Evolutionary conservation across 2,113 vertebrate genomes (phyloP).

Genomic region (Callaeas wilsoni): DNA sequence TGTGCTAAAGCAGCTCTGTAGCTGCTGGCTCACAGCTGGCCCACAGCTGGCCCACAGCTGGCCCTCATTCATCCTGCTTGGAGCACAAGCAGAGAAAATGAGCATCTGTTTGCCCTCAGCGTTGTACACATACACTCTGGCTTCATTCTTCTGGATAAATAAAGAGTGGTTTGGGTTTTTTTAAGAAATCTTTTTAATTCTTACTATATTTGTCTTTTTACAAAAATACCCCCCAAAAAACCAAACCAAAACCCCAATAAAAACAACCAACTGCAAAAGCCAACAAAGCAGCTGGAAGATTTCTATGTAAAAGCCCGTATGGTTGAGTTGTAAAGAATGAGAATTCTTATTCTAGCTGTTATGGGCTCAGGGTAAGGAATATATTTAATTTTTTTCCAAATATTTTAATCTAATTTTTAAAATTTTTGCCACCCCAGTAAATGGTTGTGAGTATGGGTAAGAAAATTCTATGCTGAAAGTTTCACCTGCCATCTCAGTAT

Average conservation of each 20-base stretch:
- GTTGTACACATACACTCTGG: neutral
- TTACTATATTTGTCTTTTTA: neutral
- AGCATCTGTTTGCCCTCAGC: constrained; percentile 11
- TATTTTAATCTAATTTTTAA: neutral
- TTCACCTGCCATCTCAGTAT: neutral
- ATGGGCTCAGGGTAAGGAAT: neutral
- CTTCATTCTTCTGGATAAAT: neutral
- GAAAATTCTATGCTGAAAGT: neutral
- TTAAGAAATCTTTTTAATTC: neutral
- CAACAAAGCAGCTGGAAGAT: neutral
- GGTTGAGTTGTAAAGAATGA: neutral
- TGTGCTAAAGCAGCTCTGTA: neutral
- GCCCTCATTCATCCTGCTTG: neutral
- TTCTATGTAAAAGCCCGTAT: neutral
- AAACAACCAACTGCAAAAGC: neutral
- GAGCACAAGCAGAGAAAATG: neutral
- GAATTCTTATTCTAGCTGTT: neutral
- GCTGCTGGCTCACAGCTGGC: constrained; percentile 16
- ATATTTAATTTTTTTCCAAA: neutral
- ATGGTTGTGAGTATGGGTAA: neutral
- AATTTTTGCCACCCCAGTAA: neutral
- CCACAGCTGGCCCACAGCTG: constrained; percentile 14
- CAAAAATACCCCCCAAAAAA: neutral
- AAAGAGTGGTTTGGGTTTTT: neutral
- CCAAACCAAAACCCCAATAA: too few species aligned